Evolutionary conservation across 2,888 invertebrate species (phyloP).

Genomic region (Himalopsyche anomala): DNA sequence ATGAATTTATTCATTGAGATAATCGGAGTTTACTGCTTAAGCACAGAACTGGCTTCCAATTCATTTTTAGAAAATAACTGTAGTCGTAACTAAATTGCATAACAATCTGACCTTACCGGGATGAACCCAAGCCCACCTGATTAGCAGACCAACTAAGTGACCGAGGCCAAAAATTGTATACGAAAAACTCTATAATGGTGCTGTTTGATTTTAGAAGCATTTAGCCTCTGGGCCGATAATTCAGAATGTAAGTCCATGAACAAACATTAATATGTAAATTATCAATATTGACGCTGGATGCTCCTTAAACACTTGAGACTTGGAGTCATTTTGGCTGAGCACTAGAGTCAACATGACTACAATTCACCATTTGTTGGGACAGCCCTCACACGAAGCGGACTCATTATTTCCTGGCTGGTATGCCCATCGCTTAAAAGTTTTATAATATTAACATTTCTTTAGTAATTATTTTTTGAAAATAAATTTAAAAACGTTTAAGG

Average conservation of each 20-base stretch:
- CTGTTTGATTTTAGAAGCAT: background rate
- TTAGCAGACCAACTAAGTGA: too few species aligned
- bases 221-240: background rate
- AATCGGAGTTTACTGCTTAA: too few species aligned
- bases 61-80: too few species aligned
- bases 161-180: too few species aligned
- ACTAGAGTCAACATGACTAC: constrained; percentile 42
- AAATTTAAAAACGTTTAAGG: too few species aligned
- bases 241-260: constrained; percentile 35
- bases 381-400: background rate
- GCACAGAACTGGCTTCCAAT: too few species aligned
- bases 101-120: too few species aligned
- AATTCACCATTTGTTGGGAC: constrained; percentile 24
- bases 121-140: too few species aligned
- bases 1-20: too few species aligned
- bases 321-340: constrained; percentile 49
- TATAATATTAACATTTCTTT: too few species aligned
- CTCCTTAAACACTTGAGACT: constrained; percentile 36
- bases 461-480: too few species aligned
- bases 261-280: constrained; percentile 38
- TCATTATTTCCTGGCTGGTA: background rate
- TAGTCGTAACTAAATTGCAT: too few species aligned
- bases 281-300: constrained; percentile 53
- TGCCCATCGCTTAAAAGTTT: background rate
- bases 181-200: background rate